Conservation (phyloP, 1,140 invertebrate species). For the Pogonus chalceus region DNA sequence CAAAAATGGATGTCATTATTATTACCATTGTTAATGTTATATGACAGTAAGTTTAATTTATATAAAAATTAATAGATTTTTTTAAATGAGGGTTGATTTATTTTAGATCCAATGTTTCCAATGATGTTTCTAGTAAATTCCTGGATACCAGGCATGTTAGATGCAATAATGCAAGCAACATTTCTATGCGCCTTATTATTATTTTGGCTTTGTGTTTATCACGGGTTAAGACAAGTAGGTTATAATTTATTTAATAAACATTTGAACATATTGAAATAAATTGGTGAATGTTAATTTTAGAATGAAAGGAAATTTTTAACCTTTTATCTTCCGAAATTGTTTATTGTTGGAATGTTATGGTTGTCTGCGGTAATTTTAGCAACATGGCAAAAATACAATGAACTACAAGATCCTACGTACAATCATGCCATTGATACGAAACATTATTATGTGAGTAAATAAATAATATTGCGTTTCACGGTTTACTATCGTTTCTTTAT, state of each 20-base stretch:
- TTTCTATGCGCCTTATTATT: conserved; percentile 80
- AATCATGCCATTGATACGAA: conserved; percentile 80
- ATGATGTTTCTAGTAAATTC: conserved; percentile 82
- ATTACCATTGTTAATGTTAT: conserved; percentile 79
- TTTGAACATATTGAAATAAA: conserved; percentile 9
- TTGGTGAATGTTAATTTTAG: conserved; percentile 41
- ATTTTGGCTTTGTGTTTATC: conserved; percentile 92
- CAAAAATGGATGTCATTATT: conserved; percentile 92
- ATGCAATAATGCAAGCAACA: conserved; percentile 81
- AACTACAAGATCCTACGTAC: conserved; percentile 84
- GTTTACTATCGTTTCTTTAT: not conserved
- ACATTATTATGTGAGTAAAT: conserved; percentile 71
- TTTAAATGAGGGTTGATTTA: conserved; percentile 1
- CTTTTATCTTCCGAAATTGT: conserved; percentile 87
- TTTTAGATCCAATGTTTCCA: conserved; percentile 86
- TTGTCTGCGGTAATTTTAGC: conserved; percentile 73
- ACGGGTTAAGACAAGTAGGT: conserved; percentile 80
- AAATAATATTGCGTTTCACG: not conserved
- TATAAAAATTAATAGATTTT: not conserved
- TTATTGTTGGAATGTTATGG: conserved; percentile 83
- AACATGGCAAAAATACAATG: conserved; percentile 83
- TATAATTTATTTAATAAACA: not conserved
- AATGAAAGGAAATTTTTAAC: conserved; percentile 74
- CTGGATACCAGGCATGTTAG: conserved; percentile 82
- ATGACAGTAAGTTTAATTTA: conserved; percentile 66